These are phyloP conservation scores for Eustalomyia histrio DNA, from an alignment of 2,888 invertebrate species.

Conservation along the genomic window DNA sequence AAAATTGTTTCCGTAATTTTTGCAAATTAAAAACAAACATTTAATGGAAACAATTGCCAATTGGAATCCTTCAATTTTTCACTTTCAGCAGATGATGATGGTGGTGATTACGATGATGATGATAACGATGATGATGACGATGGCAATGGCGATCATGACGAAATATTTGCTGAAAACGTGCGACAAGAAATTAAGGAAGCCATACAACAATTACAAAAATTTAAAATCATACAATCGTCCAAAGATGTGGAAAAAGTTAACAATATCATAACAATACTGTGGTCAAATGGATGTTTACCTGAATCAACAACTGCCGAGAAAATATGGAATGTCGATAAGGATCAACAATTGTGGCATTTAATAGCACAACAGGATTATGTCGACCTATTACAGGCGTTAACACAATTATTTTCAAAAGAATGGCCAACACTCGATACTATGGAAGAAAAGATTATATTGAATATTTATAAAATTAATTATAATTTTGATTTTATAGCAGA, in stretches of 20 bases:
- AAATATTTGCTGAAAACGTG: conserved; percentile 62
- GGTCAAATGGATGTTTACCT: conserved; percentile 75
- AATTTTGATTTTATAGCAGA: conserved; percentile 73
- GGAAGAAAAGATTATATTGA: conserved; percentile 67
- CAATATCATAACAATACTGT: conserved; percentile 72
- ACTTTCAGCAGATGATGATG: conserved; percentile 72
- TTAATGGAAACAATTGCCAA: conserved; percentile 76
- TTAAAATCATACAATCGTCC: conserved; percentile 75
- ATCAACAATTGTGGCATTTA: conserved; percentile 72
- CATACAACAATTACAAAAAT: conserved; percentile 68
- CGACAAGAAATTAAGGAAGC: conserved; percentile 69
- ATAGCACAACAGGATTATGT: conserved; percentile 81
- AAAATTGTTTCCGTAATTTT: conserved; percentile 53
- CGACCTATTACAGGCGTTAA: conserved; percentile 80
- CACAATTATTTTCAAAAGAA: conserved; percentile 81
- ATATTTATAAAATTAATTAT: conserved; percentile 75
- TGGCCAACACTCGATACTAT: conserved; percentile 80
- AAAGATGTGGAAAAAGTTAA: conserved; percentile 76
- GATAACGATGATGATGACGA: conserved; percentile 5
- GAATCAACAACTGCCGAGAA: conserved; percentile 84
- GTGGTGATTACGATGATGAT: conserved; percentile 14
- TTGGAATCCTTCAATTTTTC: conserved; percentile 78
- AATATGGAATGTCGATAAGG: conserved; percentile 81
- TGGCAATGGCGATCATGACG: conserved; percentile 18
- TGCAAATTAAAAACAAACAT: conserved; percentile 40